Conservation (phyloP, 1,140 invertebrate genomes). For the Eupeodes corollae region DNA sequence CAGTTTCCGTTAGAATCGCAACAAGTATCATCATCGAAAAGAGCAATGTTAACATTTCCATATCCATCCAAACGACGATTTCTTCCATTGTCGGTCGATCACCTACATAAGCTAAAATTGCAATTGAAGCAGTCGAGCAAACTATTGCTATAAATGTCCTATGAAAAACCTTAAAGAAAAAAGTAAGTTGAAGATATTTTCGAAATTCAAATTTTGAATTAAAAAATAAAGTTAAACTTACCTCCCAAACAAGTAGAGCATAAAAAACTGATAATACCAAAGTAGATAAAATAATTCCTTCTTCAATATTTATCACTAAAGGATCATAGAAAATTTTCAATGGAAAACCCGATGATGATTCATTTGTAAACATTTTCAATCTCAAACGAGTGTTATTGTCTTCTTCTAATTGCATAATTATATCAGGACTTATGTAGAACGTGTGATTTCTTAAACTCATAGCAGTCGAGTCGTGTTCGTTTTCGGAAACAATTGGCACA, state of each 20-base stretch:
- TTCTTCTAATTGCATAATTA: conserved; percentile 8
- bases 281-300: conserved; percentile 54
- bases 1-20: conserved; percentile 65
- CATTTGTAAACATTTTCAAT: conserved; percentile 21
- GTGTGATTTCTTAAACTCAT: conserved; percentile 21
- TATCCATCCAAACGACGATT: conserved; percentile 66
- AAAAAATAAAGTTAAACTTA: too few relatives aligned
- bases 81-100: conserved; percentile 58
- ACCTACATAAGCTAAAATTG: conserved; percentile 52
- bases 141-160: conserved; percentile 64
- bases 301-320: conserved; percentile 43
- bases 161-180: conserved; percentile 43
- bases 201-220: too few relatives aligned
- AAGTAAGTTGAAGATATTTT: neutral
- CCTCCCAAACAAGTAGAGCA: conserved; percentile 63
- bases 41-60: conserved; percentile 64
- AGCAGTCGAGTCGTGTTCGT: conserved; percentile 13
- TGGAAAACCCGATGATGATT: conserved; percentile 16
- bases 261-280: conserved; percentile 56
- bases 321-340: conserved; percentile 40
- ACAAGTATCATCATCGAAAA: conserved; percentile 81
- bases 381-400: conserved; percentile 12
- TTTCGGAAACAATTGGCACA: conserved; percentile 15
- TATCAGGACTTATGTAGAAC: conserved; percentile 17
- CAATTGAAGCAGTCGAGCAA: conserved; percentile 55